phyloP scores from a whole-genome alignment of 2,113 vertebrate species.

The Macroglossus sobrinus region DNA sequence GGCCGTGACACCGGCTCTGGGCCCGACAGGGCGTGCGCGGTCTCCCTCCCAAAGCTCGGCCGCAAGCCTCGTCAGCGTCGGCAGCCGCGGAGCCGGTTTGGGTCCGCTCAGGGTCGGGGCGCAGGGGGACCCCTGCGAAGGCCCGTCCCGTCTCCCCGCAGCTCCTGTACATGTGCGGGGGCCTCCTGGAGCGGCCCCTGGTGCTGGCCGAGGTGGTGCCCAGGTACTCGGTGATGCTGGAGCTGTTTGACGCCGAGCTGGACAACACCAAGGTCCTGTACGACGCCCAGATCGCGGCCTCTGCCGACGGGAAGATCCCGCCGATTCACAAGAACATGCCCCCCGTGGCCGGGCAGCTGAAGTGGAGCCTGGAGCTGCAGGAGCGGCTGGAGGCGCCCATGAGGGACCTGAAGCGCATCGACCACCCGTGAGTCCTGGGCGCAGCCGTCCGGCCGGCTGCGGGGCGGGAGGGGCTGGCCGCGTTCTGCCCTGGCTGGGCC shows the following conservation, averaged over 20 bases:
- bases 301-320: accelerated
- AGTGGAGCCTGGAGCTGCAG: slow-evolving; percentile 85
- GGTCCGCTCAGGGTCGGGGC: accelerated
- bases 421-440: slow-evolving; percentile 79
- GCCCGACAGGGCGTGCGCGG: accelerated
- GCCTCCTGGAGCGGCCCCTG: slow-evolving; percentile 81
- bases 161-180: slow-evolving; percentile 85
- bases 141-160: neutral
- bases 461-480: accelerated
- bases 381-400: slow-evolving; percentile 77
- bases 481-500: accelerated
- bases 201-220: slow-evolving; percentile 76
- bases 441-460: accelerated
- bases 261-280: slow-evolving; percentile 79
- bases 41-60: neutral
- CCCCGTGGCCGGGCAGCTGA: slow-evolving; percentile 76
- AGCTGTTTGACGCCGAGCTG: slow-evolving; percentile 80
- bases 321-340: slow-evolving; percentile 83
- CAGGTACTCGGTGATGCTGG: slow-evolving; percentile 77
- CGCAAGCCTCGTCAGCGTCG: accelerated
- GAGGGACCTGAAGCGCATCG: slow-evolving; percentile 72
- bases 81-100: accelerated
- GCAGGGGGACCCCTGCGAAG: accelerated
- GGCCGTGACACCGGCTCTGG: accelerated
- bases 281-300: slow-evolving; percentile 56